Evolutionary conservation across 2,888 invertebrate genomes (phyloP).

Genomic region (Steinernema carpocapsae): DNA sequence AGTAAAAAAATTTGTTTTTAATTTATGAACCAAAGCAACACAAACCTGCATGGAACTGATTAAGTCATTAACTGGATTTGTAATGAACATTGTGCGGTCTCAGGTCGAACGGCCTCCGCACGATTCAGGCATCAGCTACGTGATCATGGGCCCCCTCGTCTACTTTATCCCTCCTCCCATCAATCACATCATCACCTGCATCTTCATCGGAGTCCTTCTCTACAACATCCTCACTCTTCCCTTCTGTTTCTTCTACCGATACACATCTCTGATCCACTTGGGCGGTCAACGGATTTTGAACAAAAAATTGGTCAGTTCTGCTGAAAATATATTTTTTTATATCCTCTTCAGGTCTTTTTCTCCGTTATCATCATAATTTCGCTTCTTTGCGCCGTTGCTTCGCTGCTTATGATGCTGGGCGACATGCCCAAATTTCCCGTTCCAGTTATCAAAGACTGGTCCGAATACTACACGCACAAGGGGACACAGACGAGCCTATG

Average conservation of each 20-base stretch:
- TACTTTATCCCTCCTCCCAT: slow-evolving; percentile 40
- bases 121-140: slow-evolving; percentile 41
- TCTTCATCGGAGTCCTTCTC: slow-evolving; percentile 37
- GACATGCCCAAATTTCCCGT: slow-evolving; percentile 37
- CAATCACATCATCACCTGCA: slow-evolving; percentile 39
- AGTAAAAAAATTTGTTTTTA: too few species aligned
- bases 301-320: neutral
- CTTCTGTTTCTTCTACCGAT: slow-evolving; percentile 37
- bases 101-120: slow-evolving; percentile 39
- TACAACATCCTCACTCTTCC: slow-evolving; percentile 37
- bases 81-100: too few species aligned
- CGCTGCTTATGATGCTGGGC: slow-evolving; percentile 30
- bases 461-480: slow-evolving; percentile 40
- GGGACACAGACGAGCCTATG: slow-evolving; percentile 38
- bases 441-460: slow-evolving; percentile 36
- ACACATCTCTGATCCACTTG: slow-evolving; percentile 3
- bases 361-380: neutral
- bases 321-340: neutral
- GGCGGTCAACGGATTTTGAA: slow-evolving; percentile 1
- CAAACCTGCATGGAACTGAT: too few species aligned
- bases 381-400: slow-evolving; percentile 18
- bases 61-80: too few species aligned
- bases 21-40: too few species aligned
- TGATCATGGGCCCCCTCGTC: slow-evolving; percentile 40
- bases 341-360: slow-evolving; percentile 7